Base-by-base conservation (phyloP, 2,888 invertebrate genomes). In the Spodoptera picta region DNA sequence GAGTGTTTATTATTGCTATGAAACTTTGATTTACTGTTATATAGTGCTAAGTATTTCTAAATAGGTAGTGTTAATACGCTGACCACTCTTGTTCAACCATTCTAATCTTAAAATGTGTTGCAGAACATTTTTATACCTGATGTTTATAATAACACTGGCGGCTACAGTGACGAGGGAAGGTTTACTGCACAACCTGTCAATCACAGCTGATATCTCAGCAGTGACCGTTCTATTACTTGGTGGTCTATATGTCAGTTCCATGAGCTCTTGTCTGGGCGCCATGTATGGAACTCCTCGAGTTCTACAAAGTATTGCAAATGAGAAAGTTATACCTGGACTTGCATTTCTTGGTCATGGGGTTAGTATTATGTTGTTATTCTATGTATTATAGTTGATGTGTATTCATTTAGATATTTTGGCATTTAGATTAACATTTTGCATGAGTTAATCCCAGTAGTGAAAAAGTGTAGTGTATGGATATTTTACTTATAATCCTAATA, bases 231-330 rank as follows among this genome's bases (percentile, higher is more conserved):
- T 99, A 46, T 95, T 99, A 64, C 94, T 99, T 45, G 97, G 98
- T 60, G 99, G 99, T 23, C 95, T 99, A 57, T 99, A 99, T 90
- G 98, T 99, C 14, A 98, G 98, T 58, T 99, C 99, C 19, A 98
- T 99, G 96, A 99, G 99, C 48, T 98, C 98, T 51, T 98, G 99
- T 86, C 96, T 99, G 80, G 99, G 99, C 11, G 98, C 99, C 44
- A 97, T 99, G 96, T 99, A 99, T 85, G 99, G 99, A 3, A 98
- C 99, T 1, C 99, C 99, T 0, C 95, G 99, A 77, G 98, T 99
- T 1, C 93, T 99, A 41, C 99, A 99, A 90, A 98, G 98, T 70
- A 99, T 99, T 79, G 98, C 99, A 48, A 97, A 98, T 86, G 99
- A 99, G 89, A 98, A 97, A 91, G 98, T 99, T 45, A 98, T 99